These are phyloP conservation scores for Leptogaster cylindrica DNA, from an alignment of 2,888 invertebrate species.

Conservation along the genomic window DNA sequence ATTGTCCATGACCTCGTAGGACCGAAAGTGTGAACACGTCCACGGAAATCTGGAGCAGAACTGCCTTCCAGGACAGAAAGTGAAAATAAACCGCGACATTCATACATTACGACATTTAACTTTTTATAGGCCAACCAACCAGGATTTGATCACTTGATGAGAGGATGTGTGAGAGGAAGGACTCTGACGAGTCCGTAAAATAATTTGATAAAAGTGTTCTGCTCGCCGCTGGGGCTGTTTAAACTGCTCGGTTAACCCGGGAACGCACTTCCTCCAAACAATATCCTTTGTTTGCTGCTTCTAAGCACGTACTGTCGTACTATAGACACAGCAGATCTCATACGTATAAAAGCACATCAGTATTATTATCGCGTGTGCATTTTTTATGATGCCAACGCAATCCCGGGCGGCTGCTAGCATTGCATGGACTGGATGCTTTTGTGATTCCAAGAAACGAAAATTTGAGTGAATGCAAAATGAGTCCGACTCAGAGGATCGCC, in stretches of 20 bases:
- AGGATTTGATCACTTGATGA: neutral
- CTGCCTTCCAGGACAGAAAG: constrained; percentile 3
- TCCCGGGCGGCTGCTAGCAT: constrained; percentile 26
- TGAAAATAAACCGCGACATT: constrained; percentile 25
- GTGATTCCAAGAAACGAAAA: constrained; percentile 30
- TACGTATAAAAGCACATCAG: constrained; percentile 32
- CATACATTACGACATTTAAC: constrained; percentile 9
- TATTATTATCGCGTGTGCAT: constrained; percentile 34
- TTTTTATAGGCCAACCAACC: constrained; percentile 17
- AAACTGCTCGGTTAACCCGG: neutral
- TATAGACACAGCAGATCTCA: constrained; percentile 12
- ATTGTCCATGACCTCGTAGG: constrained; percentile 1
- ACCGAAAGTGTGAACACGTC: neutral
- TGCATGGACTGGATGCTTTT: constrained; percentile 18
- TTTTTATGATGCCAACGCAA: constrained; percentile 40
- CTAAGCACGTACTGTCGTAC: constrained; percentile 28
- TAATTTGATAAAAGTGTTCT: constrained; percentile 27
- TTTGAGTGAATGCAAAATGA: constrained; percentile 26
- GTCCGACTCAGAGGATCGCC: neutral
- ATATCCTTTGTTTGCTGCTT: constrained; percentile 6
- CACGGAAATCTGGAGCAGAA: constrained; percentile 22
- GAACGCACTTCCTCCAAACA: neutral
- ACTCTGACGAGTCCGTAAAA: neutral
- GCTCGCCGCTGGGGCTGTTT: neutral
- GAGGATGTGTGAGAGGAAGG: neutral